A percentile compares a stretch with the other conserved stretches of the same genome.
phyloP scores from a whole-genome alignment of 2,888 invertebrate species.

The Choreutis nemorana region DNA sequence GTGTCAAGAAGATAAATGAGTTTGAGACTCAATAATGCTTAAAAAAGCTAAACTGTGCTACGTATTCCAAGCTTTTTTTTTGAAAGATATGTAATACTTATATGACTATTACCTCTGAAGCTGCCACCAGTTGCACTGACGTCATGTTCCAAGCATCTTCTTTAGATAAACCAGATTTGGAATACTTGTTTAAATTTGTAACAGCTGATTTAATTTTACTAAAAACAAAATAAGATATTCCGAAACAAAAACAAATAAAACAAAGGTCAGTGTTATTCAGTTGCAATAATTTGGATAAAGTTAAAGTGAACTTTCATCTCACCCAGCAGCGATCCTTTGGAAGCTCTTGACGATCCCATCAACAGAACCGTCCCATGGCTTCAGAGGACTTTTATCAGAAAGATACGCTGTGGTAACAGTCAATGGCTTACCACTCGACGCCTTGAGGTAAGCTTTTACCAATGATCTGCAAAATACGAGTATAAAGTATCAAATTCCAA shows the following conservation, averaged over 20 bases:
- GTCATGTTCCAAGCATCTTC: slow-evolving; percentile 81
- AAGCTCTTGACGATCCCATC: slow-evolving; percentile 49
- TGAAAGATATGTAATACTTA: too few species aligned
- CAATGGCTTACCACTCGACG: not conserved
- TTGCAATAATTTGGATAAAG: too few species aligned
- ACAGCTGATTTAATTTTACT: slow-evolving; percentile 39
- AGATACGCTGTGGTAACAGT: not conserved
- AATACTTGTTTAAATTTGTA: slow-evolving; percentile 66
- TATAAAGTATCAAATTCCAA: too few species aligned
- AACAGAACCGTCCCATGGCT: slow-evolving; percentile 23
- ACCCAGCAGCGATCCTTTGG: slow-evolving; percentile 62
- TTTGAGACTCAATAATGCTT: too few species aligned
- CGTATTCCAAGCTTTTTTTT: too few species aligned
- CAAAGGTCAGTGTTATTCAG: too few species aligned
- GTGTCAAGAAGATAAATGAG: too few species aligned
- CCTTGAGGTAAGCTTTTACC: not conserved
- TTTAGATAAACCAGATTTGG: slow-evolving; percentile 58
- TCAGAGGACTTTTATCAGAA: not conserved
- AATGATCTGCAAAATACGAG: too few species aligned
- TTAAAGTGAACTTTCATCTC: slow-evolving; percentile 10
- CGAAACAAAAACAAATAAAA: too few species aligned
- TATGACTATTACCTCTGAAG: slow-evolving; percentile 76
- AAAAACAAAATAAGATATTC: not conserved
- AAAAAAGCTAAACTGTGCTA: too few species aligned
- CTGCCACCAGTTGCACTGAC: slow-evolving; percentile 75